A percentile compares a stretch with the other conserved stretches of the same genome.
These are phyloP conservation scores for Yponomeuta plumbellus DNA, from an alignment of 2,888 invertebrate genomes.

Conservation along the genomic window DNA sequence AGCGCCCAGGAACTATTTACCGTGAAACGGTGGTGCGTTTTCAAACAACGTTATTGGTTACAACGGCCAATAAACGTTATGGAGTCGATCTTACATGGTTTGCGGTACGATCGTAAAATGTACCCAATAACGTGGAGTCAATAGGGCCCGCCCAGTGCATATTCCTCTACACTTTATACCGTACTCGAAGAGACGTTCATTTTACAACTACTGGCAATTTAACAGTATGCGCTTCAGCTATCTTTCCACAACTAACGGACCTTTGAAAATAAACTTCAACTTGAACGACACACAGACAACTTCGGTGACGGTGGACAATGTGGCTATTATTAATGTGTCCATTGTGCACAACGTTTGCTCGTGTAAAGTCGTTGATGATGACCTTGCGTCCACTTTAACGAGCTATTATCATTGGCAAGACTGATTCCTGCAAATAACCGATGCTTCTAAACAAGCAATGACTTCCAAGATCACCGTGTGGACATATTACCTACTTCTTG, in stretches of 20 bases:
- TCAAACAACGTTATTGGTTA: background rate
- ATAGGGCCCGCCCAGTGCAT: background rate
- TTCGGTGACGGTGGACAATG: background rate
- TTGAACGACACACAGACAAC: background rate
- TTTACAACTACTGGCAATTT: background rate
- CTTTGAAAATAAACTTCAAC: slow-evolving; percentile 5
- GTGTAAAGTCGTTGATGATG: slow-evolving; percentile 33
- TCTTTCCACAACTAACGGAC: slow-evolving; percentile 1
- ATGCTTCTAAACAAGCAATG: slow-evolving; percentile 12
- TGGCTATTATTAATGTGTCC: slow-evolving; percentile 5
- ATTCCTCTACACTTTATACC: background rate
- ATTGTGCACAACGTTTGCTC: slow-evolving; percentile 27
- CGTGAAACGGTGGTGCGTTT: background rate
- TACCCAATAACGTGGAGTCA: background rate
- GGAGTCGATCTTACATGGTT: background rate
- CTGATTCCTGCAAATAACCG: slow-evolving; percentile 20
- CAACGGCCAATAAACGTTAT: background rate
- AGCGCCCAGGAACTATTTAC: background rate
- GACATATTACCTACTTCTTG: background rate
- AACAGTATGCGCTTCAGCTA: background rate
- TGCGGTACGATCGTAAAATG: slow-evolving; percentile 5
- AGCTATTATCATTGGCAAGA: slow-evolving; percentile 34
- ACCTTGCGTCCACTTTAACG: slow-evolving; percentile 44
- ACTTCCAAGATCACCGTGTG: slow-evolving; percentile 13
- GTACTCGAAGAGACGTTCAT: background rate